Conservation (phyloP, 2,113 vertebrate species). For the Corythornis madagascariensis region DNA sequence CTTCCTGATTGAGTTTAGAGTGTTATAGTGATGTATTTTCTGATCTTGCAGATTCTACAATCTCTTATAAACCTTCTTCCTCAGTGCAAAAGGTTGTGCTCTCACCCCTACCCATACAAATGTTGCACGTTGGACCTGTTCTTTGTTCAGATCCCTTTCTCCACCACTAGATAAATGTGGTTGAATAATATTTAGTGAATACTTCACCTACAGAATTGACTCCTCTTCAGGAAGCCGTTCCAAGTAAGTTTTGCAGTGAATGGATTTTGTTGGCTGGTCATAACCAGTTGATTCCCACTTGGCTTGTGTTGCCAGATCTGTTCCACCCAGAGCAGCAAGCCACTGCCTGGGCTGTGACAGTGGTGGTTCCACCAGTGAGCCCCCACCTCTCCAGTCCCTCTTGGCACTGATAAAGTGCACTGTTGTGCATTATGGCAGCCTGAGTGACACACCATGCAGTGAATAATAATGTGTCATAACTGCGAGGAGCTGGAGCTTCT, state of each 20-base stretch:
- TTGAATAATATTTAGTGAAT: background rate
- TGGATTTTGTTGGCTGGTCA: background rate
- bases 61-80: background rate
- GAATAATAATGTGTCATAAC: constrained; percentile 31
- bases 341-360: background rate
- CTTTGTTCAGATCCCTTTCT: background rate
- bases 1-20: background rate
- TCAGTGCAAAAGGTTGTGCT: background rate
- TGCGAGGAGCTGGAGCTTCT: constrained; percentile 1
- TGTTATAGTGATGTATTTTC: background rate
- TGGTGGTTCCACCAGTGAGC: background rate
- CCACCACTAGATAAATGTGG: background rate
- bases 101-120: accelerated
- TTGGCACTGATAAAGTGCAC: background rate
- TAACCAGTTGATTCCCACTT: background rate
- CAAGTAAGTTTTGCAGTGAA: background rate
- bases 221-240: background rate
- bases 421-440: background rate
- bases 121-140: background rate
- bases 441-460: background rate
- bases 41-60: background rate
- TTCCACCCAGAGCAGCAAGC: background rate
- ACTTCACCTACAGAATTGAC: background rate
- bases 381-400: background rate
- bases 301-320: background rate